Conservation (phyloP, 1,140 invertebrate genomes). For the Hylaeus volcanicus region DNA sequence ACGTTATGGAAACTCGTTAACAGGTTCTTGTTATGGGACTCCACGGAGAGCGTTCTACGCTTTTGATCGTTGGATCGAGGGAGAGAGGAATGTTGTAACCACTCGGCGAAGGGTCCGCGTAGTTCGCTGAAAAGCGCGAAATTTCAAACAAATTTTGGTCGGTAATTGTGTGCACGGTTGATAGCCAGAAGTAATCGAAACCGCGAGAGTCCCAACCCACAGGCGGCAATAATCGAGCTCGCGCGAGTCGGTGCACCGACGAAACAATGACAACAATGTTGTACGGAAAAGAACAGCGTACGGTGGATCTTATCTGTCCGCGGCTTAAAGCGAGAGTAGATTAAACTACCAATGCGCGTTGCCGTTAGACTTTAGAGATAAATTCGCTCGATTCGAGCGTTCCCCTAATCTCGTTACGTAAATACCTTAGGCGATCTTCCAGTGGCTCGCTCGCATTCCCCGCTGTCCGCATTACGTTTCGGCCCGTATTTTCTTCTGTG, state of each 20-base stretch:
- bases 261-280: neutral
- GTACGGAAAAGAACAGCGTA: constrained; percentile 32
- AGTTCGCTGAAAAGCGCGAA: no score
- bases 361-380: constrained; percentile 37
- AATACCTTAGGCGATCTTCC: constrained; percentile 21
- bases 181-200: neutral
- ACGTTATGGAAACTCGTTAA: neutral
- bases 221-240: neutral
- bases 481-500: neutral
- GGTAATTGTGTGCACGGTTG: no score
- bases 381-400: constrained; percentile 36
- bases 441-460: neutral
- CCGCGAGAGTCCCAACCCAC: neutral
- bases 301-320: constrained; percentile 35
- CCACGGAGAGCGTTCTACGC: no score
- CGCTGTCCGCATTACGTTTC: neutral
- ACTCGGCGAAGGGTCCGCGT: no score
- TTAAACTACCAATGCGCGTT: constrained; percentile 42
- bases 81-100: no score
- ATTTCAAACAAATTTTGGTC: no score
- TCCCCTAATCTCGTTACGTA: constrained; percentile 45
- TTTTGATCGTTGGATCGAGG: no score
- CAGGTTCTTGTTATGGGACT: no score
- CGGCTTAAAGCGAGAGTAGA: constrained; percentile 23
- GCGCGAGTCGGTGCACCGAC: neutral